These are phyloP conservation scores for Athene noctua DNA, from an alignment of 2,113 vertebrate species.

Conservation along the genomic window DNA sequence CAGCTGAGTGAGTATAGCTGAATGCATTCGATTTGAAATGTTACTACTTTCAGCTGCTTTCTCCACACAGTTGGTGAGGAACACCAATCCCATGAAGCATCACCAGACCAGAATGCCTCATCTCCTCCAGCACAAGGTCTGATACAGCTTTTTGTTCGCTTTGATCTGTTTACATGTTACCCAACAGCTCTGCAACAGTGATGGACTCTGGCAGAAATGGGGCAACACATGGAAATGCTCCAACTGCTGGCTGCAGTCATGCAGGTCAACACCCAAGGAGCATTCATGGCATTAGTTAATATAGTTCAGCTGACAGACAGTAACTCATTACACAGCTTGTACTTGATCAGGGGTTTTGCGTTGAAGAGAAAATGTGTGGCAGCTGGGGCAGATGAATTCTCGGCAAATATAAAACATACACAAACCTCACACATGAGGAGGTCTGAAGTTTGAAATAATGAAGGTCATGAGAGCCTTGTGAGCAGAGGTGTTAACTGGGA, in stretches of 20 bases:
- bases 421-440: neutral
- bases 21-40: neutral
- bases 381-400: neutral
- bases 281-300: accelerated
- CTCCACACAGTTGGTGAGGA: neutral
- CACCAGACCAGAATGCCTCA: neutral
- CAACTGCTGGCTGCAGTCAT: accelerated
- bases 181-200: neutral
- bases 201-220: neutral
- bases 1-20: neutral
- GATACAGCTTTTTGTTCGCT: neutral
- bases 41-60: neutral
- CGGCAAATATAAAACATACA: neutral
- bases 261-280: neutral
- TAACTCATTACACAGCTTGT: neutral
- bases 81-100: accelerated
- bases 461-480: neutral
- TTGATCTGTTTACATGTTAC: neutral
- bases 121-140: neutral
- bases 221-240: neutral
- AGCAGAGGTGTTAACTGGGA: neutral
- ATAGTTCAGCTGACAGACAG: neutral
- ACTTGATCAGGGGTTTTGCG: neutral
- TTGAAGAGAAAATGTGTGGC: neutral
- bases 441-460: neutral